phyloP scores from a whole-genome alignment of 2,797 vertebrate genomes.

The Prunella strophiata region DNA sequence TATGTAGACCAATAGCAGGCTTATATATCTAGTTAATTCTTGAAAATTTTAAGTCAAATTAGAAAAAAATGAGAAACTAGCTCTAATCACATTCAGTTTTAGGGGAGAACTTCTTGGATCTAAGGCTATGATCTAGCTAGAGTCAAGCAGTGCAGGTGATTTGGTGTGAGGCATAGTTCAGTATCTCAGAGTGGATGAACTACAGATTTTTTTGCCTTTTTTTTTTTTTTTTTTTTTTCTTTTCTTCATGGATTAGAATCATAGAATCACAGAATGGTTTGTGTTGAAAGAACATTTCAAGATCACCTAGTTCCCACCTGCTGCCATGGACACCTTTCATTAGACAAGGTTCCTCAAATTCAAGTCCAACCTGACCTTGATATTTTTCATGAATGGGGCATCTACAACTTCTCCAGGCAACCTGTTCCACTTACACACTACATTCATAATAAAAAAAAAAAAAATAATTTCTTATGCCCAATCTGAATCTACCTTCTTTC shows the following conservation, averaged over 20 bases:
- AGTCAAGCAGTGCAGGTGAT: neutral
- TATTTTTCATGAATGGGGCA: neutral
- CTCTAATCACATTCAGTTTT: neutral
- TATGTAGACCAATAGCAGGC: neutral
- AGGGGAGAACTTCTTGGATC: neutral
- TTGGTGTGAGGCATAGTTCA: neutral
- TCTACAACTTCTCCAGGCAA: neutral
- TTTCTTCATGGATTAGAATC: neutral
- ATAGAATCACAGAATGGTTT: neutral
- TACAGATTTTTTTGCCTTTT: neutral
- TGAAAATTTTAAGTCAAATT: neutral
- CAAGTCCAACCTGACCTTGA: neutral
- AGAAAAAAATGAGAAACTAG: neutral
- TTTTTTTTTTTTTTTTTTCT: too few species aligned
- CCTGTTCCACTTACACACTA: neutral
- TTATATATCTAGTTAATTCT: neutral
- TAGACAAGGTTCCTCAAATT: neutral
- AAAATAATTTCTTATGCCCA: neutral
- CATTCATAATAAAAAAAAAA: neutral
- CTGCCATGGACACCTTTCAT: neutral
- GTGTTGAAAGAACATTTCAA: neutral
- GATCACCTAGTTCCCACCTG: rapidly evolving
- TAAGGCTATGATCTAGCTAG: neutral
- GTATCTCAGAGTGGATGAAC: neutral
- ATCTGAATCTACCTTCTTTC: neutral